These are phyloP conservation scores for Takifugu bimaculatus DNA, from an alignment of 2,113 vertebrate genomes.

Conservation along the genomic window DNA sequence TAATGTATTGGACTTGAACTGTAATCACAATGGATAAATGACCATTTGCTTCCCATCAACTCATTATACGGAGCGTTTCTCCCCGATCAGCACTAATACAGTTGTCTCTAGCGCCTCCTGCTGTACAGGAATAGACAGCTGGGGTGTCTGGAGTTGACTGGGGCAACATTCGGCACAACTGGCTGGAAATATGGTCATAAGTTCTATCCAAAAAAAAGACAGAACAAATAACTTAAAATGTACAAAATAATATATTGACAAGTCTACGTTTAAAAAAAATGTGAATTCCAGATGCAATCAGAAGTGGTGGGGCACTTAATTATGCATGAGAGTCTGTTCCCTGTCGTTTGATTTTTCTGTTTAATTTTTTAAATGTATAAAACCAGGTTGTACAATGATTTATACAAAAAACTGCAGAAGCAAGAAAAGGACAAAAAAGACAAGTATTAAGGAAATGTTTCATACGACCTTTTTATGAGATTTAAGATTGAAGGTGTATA, in stretches of 20 bases:
- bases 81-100: conserved; percentile 36
- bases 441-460: conserved; percentile 56
- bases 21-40: conserved; percentile 56
- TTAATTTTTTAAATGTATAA: conserved; percentile 67
- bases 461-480: conserved; percentile 73
- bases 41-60: conserved; percentile 53
- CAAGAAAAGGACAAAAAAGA: conserved; percentile 35
- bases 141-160: conserved; percentile 41
- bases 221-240: conserved; percentile 53
- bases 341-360: conserved; percentile 59
- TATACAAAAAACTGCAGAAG: conserved; percentile 60
- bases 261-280: conserved; percentile 52
- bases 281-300: conserved; percentile 66
- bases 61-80: conserved; percentile 52
- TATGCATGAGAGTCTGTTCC: conserved; percentile 73
- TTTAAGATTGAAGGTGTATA: conserved; percentile 55
- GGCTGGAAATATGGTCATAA: conserved; percentile 51
- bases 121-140: conserved; percentile 60
- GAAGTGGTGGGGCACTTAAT: conserved; percentile 66
- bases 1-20: conserved; percentile 59
- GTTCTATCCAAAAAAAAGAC: conserved; percentile 30
- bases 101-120: conserved; percentile 57
- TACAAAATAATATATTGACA: conserved; percentile 54
- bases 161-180: conserved; percentile 62
- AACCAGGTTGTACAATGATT: conserved; percentile 67